Percentiles rank a stretch among this genome's conserved stretches.
These are phyloP conservation scores for Neolamprologus kungweensis DNA, from an alignment of 2,113 vertebrate genomes.

Conservation along the genomic window DNA sequence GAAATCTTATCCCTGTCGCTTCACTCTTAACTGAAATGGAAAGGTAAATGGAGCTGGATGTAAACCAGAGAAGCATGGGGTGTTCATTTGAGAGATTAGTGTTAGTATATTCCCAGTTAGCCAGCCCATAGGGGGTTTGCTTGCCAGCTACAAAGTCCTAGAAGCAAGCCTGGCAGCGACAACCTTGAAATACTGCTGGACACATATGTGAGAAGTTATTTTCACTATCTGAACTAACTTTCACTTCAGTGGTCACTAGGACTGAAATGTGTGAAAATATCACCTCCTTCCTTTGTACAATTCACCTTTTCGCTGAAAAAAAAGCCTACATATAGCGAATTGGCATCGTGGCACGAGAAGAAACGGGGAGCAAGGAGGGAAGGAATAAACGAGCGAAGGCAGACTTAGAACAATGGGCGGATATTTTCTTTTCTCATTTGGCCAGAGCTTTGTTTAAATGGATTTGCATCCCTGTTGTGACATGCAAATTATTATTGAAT, in stretches of 20 bases:
- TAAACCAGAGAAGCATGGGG: neutral
- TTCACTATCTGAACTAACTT: neutral
- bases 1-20: neutral
- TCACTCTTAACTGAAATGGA: neutral
- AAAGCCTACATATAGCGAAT: neutral
- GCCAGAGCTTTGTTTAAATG: neutral
- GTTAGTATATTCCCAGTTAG: neutral
- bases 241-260: neutral
- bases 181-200: neutral
- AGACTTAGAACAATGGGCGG: neutral
- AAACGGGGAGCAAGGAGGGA: neutral
- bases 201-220: neutral
- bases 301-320: neutral
- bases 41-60: neutral
- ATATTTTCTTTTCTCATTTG: neutral
- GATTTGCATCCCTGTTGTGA: slow-evolving; percentile 30
- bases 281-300: neutral
- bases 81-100: neutral
- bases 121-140: neutral
- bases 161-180: neutral
- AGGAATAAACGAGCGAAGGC: rapidly evolving
- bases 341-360: neutral
- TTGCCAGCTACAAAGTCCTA: neutral
- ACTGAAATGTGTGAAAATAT: neutral
- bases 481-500: slow-evolving; percentile 37